Conservation (phyloP, 2,113 vertebrate genomes). For the Symphodus melops region DNA sequence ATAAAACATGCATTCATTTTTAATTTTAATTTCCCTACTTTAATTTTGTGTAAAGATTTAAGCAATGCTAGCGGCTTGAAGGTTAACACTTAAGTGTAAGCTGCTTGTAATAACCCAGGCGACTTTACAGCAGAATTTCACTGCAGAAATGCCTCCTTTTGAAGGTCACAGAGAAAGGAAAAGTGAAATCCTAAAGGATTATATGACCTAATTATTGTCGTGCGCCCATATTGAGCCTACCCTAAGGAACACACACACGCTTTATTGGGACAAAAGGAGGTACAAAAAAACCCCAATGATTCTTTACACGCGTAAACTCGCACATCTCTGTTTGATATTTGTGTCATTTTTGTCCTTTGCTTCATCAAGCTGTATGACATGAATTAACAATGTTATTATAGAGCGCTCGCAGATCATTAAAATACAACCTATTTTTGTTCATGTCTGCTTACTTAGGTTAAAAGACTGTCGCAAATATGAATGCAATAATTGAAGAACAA, state of each 20-base stretch:
- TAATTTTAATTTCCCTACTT: no score
- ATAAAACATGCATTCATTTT: no score
- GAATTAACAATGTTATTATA: background rate
- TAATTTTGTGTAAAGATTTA: no score
- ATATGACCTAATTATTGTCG: slow-evolving; percentile 71
- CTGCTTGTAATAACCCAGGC: slow-evolving; percentile 15
- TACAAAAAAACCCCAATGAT: slow-evolving; percentile 10
- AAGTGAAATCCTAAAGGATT: slow-evolving; percentile 56
- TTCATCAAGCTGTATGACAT: background rate
- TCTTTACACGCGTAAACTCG: background rate
- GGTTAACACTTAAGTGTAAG: background rate
- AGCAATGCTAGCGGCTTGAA: background rate
- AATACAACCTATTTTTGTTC: no score
- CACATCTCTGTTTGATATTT: background rate
- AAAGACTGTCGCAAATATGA: no score
- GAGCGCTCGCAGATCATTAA: background rate
- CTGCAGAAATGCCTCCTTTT: slow-evolving; percentile 49
- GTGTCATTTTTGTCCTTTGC: background rate
- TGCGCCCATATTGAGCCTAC: slow-evolving; percentile 47
- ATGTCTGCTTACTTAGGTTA: no score
- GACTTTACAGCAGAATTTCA: slow-evolving; percentile 39
- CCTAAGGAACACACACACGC: slow-evolving; percentile 32
- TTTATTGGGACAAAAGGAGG: slow-evolving; percentile 36
- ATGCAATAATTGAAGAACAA: no score
- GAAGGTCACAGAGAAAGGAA: slow-evolving; percentile 64